phyloP scores from a whole-genome alignment of 2,888 invertebrate species.

The Drosophila paucipuncta region DNA sequence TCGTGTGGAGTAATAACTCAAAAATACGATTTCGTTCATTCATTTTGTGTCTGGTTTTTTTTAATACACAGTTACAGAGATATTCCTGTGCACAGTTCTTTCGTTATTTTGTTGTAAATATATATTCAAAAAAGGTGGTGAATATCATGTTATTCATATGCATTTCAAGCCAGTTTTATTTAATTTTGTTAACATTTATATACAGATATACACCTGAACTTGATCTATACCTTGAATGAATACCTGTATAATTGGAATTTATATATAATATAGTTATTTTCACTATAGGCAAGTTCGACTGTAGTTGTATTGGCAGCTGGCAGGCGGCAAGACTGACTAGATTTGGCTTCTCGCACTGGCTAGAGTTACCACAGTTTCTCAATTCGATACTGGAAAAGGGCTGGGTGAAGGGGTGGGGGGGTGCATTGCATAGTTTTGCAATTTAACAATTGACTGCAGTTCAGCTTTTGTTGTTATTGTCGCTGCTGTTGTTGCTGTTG shows the following conservation, averaged over 20 bases:
- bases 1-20: neutral
- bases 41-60: neutral
- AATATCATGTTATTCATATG: neutral
- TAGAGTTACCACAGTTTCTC: slow-evolving; percentile 62
- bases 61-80: too few relatives aligned
- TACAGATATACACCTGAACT: neutral
- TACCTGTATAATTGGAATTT: too few relatives aligned
- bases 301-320: slow-evolving; percentile 9
- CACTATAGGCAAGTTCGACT: neutral
- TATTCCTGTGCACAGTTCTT: neutral
- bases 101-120: neutral
- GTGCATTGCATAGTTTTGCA: slow-evolving; percentile 63
- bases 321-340: slow-evolving; percentile 30
- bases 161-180: neutral
- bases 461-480: neutral
- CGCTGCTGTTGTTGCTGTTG: neutral
- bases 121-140: too few relatives aligned
- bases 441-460: slow-evolving; percentile 83
- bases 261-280: neutral
- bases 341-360: slow-evolving; percentile 56
- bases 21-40: neutral
- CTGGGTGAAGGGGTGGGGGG: neutral
- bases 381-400: slow-evolving; percentile 14
- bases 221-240: neutral
- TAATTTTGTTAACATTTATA: neutral